Conservation (phyloP, 2,888 invertebrate species). For the Xestobium rufovillosum region DNA sequence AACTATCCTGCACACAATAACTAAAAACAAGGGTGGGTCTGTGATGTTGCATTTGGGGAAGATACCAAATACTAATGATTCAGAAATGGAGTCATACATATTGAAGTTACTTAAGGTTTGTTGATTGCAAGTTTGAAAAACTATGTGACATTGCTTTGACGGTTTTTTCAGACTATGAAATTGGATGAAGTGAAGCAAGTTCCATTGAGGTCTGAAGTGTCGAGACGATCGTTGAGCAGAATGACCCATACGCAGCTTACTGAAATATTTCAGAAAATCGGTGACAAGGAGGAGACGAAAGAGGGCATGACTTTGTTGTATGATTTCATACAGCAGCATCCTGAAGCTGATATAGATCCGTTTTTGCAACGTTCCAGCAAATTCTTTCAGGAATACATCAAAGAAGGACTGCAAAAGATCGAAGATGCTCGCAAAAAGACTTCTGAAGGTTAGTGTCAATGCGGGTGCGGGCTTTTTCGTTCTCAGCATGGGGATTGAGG, state of each 20-base stretch:
- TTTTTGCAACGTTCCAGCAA: slow-evolving; percentile 76
- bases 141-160: slow-evolving; percentile 4
- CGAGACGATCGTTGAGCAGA: slow-evolving; percentile 54
- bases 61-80: slow-evolving; percentile 70
- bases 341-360: slow-evolving; percentile 78
- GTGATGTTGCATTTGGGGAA: slow-evolving; percentile 72
- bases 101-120: slow-evolving; percentile 70
- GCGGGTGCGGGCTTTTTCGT: no score
- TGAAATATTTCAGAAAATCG: slow-evolving; percentile 85
- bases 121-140: slow-evolving; percentile 5
- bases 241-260: slow-evolving; percentile 79
- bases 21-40: slow-evolving; percentile 77
- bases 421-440: slow-evolving; percentile 32
- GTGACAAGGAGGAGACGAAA: slow-evolving; percentile 76
- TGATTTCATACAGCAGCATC: slow-evolving; percentile 71
- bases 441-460: slow-evolving; percentile 1
- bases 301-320: slow-evolving; percentile 76
- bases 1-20: slow-evolving; percentile 86
- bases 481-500: no score
- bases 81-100: slow-evolving; percentile 81
- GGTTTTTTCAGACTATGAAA: slow-evolving; percentile 42
- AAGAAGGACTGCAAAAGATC: slow-evolving; percentile 63
- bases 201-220: slow-evolving; percentile 35
- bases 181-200: slow-evolving; percentile 44
- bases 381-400: slow-evolving; percentile 82